A percentile compares a stretch with the other conserved stretches of the same genome.
phyloP scores from a whole-genome alignment of 1,140 invertebrate genomes.

The Cotesia glomerata region DNA sequence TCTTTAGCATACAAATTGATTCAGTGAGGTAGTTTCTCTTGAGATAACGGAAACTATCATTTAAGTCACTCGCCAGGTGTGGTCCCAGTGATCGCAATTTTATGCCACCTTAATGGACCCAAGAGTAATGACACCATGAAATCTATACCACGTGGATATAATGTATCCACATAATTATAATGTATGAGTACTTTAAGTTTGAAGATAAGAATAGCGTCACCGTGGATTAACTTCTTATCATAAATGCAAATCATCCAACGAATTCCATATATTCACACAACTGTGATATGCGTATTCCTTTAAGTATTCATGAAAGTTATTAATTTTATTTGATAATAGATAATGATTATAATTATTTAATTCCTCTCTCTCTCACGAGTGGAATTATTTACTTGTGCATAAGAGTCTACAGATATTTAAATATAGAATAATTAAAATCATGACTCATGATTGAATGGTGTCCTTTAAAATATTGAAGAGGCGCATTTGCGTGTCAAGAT shows the following conservation, averaged over 20 bases:
- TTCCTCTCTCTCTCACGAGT: neutral
- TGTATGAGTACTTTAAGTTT: constrained; percentile 18
- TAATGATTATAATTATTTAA: neutral
- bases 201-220: constrained; percentile 25
- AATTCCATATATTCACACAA: neutral
- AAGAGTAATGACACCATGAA: constrained; percentile 31
- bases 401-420: neutral
- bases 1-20: constrained; percentile 3
- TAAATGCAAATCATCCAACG: neutral
- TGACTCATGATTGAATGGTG: neutral
- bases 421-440: constrained; percentile 1
- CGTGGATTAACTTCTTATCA: neutral
- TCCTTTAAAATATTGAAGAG: neutral
- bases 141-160: constrained; percentile 15
- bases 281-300: neutral
- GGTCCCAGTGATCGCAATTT: constrained; percentile 28
- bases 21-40: neutral
- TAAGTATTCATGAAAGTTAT: constrained; percentile 1
- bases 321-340: neutral
- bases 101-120: constrained; percentile 28
- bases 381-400: too few species aligned
- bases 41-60: constrained; percentile 13
- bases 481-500: constrained; percentile 41
- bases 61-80: constrained; percentile 27
- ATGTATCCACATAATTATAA: constrained; percentile 27